Base-by-base conservation (phyloP, 2,113 vertebrate species). In the Colius striatus region DNA sequence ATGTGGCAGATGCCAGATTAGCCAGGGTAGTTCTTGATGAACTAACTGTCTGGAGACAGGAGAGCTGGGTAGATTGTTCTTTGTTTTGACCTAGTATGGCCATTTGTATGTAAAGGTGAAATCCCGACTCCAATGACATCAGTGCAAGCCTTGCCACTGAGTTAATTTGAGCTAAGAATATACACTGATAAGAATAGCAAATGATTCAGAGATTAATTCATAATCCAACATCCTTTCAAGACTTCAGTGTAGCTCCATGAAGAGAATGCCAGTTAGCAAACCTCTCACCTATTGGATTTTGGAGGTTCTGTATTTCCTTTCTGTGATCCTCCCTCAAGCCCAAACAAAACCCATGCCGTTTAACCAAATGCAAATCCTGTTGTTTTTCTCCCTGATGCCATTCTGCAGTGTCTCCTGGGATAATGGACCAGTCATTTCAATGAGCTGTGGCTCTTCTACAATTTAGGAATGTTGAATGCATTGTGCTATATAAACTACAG, bases 181-280 rank as follows among this genome's bases (percentile, higher is more conserved):
- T 34, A 84, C 66, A 67, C 76, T 19, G 60, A 26, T 91, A 88
- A 83, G 60, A 95, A 93, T 15, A 91, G 61, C 63, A 85, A 77
- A 91, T 94, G 38, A 45, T 84, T 98, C 89, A 96, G 93, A 89
- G 89, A 94, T 94, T 95, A 91, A 95, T 93, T 96, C 92, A 95
- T 96, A 97, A 97, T 97, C 95, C 92, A 80, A 82, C 67, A 63
- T 93, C 54, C 94, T 95, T 97, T 96, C 87, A 94, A 72, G 89
- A 68, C 80, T 90, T 91, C 89, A 67, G 26, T 45, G 17, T 51
- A 94, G 75, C 72, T 95, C 61, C 51, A 73, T 51, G 68, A 80
- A 60, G 75, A 67, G 45, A 92, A 88, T 80, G 48, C 60, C 95
- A 86, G n/a, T 91, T 92, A 89, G 81, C 78, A 81, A 92, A 89